Evolutionary conservation across 2,888 invertebrate species (phyloP).

Genomic region (Pyrocoelia pectoralis): DNA sequence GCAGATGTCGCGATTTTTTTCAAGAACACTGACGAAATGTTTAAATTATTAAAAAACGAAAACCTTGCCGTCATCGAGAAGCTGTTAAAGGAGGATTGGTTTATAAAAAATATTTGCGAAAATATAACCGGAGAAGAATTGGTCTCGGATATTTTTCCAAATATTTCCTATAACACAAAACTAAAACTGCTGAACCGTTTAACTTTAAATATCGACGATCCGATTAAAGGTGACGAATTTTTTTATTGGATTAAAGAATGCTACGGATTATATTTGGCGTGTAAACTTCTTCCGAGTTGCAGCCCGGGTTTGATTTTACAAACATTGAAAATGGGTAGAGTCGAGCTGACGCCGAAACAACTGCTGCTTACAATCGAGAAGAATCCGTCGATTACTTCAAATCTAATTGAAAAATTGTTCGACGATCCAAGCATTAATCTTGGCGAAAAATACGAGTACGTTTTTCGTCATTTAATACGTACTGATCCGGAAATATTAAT

Average conservation of each 20-base stretch:
- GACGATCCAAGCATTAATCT: neutral
- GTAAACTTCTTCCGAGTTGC: slow-evolving; percentile 26
- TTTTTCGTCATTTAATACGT: slow-evolving; percentile 13
- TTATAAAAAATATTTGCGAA: slow-evolving; percentile 28
- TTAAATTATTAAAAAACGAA: slow-evolving; percentile 25
- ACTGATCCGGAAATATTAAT: slow-evolving; percentile 20
- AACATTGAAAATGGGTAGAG: slow-evolving; percentile 18
- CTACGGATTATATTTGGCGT: slow-evolving; percentile 31
- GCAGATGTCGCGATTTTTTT: slow-evolving; percentile 27
- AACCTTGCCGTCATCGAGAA: slow-evolving; percentile 25
- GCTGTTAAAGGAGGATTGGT: slow-evolving; percentile 32
- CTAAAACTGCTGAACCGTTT: slow-evolving; percentile 28
- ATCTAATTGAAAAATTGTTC: slow-evolving; percentile 15
- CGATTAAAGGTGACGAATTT: slow-evolving; percentile 24
- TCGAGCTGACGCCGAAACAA: slow-evolving; percentile 22
- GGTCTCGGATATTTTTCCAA: slow-evolving; percentile 23
- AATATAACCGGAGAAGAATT: slow-evolving; percentile 21
- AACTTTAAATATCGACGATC: slow-evolving; percentile 11
- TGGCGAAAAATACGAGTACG: slow-evolving; percentile 10
- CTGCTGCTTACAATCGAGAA: slow-evolving; percentile 23
- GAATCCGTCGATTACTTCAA: slow-evolving; percentile 20
- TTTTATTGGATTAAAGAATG: slow-evolving; percentile 23
- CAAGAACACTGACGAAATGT: slow-evolving; percentile 16
- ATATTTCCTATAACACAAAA: slow-evolving; percentile 31
- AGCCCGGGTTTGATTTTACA: slow-evolving; percentile 22